These are phyloP conservation scores for Catocala fraxini DNA, from an alignment of 2,888 invertebrate genomes.

Conservation along the genomic window DNA sequence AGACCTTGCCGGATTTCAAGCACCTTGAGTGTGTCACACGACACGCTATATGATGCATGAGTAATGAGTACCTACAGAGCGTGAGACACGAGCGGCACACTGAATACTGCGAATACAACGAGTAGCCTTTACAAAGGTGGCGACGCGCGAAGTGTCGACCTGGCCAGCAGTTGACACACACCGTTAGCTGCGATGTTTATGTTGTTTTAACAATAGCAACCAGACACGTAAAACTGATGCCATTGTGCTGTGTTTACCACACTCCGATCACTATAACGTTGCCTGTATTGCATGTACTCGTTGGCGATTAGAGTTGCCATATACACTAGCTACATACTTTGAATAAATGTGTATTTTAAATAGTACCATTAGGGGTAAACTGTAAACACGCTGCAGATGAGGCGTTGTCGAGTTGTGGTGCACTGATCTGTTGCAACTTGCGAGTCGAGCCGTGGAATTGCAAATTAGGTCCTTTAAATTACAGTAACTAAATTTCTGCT, in stretches of 20 bases:
- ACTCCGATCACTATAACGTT: slow-evolving; percentile 3
- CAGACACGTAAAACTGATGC: slow-evolving; percentile 13
- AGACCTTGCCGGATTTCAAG: slow-evolving; percentile 4
- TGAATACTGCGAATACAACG: neutral
- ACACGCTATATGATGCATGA: slow-evolving; percentile 1
- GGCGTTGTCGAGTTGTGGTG: no score
- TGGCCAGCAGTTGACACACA: slow-evolving; percentile 7
- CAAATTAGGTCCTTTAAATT: neutral
- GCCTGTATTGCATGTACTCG: neutral
- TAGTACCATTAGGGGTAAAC: no score
- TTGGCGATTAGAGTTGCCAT: neutral
- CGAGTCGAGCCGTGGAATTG: neutral
- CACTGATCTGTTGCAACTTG: no score
- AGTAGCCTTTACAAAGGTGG: neutral
- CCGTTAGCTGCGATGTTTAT: slow-evolving; percentile 18
- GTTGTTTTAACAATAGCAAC: slow-evolving; percentile 21
- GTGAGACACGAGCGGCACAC: neutral
- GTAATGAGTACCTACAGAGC: neutral
- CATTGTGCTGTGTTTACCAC: slow-evolving; percentile 9
- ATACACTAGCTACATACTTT: no score
- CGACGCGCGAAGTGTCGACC: neutral
- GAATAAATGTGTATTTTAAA: no score
- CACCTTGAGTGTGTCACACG: slow-evolving; percentile 14
- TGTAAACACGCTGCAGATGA: no score
- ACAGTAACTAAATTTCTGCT: no score